A percentile compares a stretch with the other conserved stretches of the same genome.
These are phyloP conservation scores for Apogon hyalosoma DNA, from an alignment of 2,797 vertebrate genomes.

Conservation along the genomic window DNA sequence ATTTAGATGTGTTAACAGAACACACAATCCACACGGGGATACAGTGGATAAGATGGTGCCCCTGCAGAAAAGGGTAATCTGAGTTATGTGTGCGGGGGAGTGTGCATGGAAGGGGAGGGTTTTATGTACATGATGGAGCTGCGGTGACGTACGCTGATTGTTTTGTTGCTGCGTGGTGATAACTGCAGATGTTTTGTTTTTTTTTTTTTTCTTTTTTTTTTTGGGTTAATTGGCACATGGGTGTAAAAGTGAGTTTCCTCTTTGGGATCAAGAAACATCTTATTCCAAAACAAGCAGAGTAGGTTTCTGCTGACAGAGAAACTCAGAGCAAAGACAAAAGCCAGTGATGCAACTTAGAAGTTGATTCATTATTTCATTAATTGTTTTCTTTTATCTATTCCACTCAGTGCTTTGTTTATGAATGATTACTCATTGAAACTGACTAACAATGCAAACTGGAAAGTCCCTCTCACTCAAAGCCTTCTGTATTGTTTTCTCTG, in stretches of 20 bases:
- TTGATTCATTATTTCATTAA: constrained; percentile 12
- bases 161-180: constrained; percentile 14
- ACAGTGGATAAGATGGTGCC: constrained; percentile 77
- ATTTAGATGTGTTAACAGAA: constrained; percentile 56
- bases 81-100: constrained; percentile 51
- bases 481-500: constrained; percentile 56
- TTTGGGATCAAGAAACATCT: not conserved
- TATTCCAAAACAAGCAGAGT: not conserved
- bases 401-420: constrained; percentile 51
- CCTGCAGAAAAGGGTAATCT: constrained; percentile 83
- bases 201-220: constrained; percentile 20
- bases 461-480: constrained; percentile 30
- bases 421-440: constrained; percentile 57
- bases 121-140: constrained; percentile 53
- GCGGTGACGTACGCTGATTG: constrained; percentile 34
- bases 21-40: constrained; percentile 39
- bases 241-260: constrained; percentile 4
- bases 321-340: not conserved
- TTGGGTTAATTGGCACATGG: constrained; percentile 26
- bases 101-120: constrained; percentile 26
- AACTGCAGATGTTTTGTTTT: constrained; percentile 23
- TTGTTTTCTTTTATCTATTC: constrained; percentile 47
- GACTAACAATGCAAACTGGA: constrained; percentile 59
- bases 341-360: not conserved
- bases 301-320: not conserved